Percentiles rank a stretch among this genome's conserved stretches.
Evolutionary conservation across 2,797 vertebrate genomes (phyloP).

Genomic region (Cyclopterus lumpus): DNA sequence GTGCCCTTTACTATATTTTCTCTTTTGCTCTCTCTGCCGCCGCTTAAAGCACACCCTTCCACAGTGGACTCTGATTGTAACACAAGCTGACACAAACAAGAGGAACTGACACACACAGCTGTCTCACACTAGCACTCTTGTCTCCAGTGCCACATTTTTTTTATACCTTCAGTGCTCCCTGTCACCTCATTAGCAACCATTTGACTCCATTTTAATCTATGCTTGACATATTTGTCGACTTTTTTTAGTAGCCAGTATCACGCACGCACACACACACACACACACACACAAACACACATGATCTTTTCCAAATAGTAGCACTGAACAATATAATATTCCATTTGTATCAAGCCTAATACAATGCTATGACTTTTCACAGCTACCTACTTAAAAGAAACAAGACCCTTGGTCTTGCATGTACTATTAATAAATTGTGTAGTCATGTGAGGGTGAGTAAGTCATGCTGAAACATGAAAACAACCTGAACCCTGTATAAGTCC

Average conservation of each 20-base stretch:
- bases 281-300: neutral
- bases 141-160: conserved; percentile 19
- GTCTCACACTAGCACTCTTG: conserved; percentile 53
- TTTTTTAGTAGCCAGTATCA: neutral
- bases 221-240: neutral
- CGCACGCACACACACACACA: neutral
- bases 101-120: conserved; percentile 83
- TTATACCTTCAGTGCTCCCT: conserved; percentile 8
- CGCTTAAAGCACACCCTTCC: conserved; percentile 31
- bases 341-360: neutral
- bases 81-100: conserved; percentile 80
- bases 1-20: conserved; percentile 31
- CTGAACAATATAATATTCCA: neutral
- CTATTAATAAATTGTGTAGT: conserved; percentile 72
- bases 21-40: conserved; percentile 1
- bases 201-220: neutral
- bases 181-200: conserved; percentile 17
- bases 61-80: conserved; percentile 66
- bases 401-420: conserved; percentile 42
- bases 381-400: conserved; percentile 45
- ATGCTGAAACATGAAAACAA: conserved; percentile 61
- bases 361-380: conserved; percentile 13
- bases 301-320: neutral
- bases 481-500: conserved; percentile 33
- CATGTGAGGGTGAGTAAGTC: conserved; percentile 64